These are phyloP conservation scores for Pachyrhynchus sulphureomaculatus DNA, from an alignment of 1,140 invertebrate genomes.

Conservation along the genomic window DNA sequence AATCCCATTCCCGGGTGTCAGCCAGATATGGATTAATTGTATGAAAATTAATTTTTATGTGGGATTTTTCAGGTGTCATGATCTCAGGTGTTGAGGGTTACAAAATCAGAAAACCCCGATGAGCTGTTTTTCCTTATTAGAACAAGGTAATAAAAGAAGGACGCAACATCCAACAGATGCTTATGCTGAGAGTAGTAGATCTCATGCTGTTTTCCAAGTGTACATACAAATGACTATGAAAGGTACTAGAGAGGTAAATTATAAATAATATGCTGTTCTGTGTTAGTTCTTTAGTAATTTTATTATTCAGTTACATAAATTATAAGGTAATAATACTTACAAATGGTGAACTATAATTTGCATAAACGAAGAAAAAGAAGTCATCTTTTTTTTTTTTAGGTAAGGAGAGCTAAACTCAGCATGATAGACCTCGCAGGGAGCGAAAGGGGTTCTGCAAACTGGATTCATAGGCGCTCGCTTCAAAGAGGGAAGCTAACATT, in stretches of 20 bases:
- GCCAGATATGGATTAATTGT: no score
- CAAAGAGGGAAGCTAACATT: conserved; percentile 93
- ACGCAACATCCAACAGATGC: conserved; percentile 98
- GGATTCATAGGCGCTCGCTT: conserved; percentile 74
- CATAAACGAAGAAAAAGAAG: no score
- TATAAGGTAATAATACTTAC: no score
- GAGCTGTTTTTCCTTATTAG: conserved; percentile 84
- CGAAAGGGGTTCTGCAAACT: conserved; percentile 84
- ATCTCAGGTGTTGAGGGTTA: conserved; percentile 58
- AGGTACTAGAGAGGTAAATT: conserved; percentile 28
- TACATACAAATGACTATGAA: conserved; percentile 44
- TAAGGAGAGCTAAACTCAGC: conserved; percentile 77
- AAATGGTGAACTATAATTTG: no score
- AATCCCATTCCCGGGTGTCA: no score
- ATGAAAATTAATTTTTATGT: no score
- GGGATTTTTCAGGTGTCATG: conserved; percentile 23
- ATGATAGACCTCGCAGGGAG: conserved; percentile 95
- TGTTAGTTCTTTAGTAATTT: no score
- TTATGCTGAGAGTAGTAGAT: conserved; percentile 94
- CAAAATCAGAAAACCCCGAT: conserved; percentile 72
- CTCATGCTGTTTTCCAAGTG: conserved; percentile 95
- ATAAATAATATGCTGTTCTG: background rate
- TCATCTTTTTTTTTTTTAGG: conserved; percentile 20
- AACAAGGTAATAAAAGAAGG: conserved; percentile 85
- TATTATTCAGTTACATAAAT: no score